Conservation (phyloP, 1,140 invertebrate species). For the Varroa destructor region DNA sequence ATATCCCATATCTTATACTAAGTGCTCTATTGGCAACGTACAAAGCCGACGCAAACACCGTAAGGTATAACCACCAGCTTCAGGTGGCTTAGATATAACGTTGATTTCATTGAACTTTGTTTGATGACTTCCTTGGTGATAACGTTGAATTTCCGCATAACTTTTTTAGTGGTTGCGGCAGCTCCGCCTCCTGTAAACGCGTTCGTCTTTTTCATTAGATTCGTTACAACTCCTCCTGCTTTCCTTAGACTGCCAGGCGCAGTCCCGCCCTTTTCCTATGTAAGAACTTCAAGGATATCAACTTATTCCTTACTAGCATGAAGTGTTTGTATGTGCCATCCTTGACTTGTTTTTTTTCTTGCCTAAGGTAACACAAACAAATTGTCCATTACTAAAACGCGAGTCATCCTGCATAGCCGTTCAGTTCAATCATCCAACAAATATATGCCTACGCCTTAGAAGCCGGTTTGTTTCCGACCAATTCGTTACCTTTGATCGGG, state of each 20-base stretch:
- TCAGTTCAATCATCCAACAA: slow-evolving; percentile 40
- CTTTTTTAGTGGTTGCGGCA: not conserved
- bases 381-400: slow-evolving; percentile 41
- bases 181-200: not conserved
- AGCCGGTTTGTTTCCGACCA: slow-evolving; percentile 35
- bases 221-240: not conserved
- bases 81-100: slow-evolving; percentile 23
- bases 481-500: slow-evolving; percentile 37
- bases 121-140: slow-evolving; percentile 23
- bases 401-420: slow-evolving; percentile 37
- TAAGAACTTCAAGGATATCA: not conserved
- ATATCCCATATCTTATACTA: slow-evolving; percentile 9
- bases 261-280: slow-evolving; percentile 35
- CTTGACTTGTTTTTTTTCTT: slow-evolving; percentile 39
- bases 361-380: slow-evolving; percentile 41
- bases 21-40: slow-evolving; percentile 20
- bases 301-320: not conserved
- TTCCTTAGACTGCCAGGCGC: not conserved
- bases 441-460: slow-evolving; percentile 39
- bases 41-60: not conserved
- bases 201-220: not conserved
- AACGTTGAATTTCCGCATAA: not conserved
- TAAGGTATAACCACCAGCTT: slow-evolving; percentile 4
- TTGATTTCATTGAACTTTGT: slow-evolving; percentile 11
- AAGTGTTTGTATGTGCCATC: slow-evolving; percentile 36